These are phyloP conservation scores for Leptogaster cylindrica DNA, from an alignment of 2,888 invertebrate genomes.

Conservation along the genomic window DNA sequence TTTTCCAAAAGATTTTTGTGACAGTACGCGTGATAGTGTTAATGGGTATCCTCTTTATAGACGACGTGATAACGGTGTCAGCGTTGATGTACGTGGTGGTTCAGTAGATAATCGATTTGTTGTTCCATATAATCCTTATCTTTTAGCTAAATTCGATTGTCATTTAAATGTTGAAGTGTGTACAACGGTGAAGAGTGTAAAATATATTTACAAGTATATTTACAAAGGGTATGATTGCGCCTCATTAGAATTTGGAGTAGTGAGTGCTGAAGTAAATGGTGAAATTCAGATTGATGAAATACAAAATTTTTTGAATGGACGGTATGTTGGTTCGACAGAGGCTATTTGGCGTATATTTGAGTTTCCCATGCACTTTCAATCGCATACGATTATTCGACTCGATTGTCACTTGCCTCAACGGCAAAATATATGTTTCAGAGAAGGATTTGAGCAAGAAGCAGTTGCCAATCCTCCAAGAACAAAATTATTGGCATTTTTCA, in stretches of 20 bases:
- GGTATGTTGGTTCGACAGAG: not conserved
- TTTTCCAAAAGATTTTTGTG: not conserved
- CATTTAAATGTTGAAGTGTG: not conserved
- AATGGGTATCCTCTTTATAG: not conserved
- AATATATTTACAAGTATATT: no score
- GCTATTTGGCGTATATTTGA: not conserved
- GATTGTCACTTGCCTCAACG: not conserved
- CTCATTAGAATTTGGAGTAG: not conserved
- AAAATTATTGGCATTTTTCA: constrained; percentile 14
- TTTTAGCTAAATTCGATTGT: not conserved
- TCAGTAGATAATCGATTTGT: not conserved
- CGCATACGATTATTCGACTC: not conserved
- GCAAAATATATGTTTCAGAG: not conserved
- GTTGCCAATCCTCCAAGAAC: not conserved
- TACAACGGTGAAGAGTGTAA: not conserved
- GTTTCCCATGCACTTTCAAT: not conserved
- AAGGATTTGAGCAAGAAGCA: not conserved
- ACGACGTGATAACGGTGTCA: not conserved
- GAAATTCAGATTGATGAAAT: not conserved
- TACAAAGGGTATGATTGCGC: not conserved
- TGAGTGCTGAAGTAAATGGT: not conserved
- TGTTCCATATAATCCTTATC: not conserved
- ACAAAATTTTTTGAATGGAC: not conserved
- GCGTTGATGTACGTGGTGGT: not conserved
- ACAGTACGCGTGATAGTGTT: not conserved